Base-by-base conservation (phyloP, 2,797 vertebrate species). In the Otolemur crassicaudatus region DNA sequence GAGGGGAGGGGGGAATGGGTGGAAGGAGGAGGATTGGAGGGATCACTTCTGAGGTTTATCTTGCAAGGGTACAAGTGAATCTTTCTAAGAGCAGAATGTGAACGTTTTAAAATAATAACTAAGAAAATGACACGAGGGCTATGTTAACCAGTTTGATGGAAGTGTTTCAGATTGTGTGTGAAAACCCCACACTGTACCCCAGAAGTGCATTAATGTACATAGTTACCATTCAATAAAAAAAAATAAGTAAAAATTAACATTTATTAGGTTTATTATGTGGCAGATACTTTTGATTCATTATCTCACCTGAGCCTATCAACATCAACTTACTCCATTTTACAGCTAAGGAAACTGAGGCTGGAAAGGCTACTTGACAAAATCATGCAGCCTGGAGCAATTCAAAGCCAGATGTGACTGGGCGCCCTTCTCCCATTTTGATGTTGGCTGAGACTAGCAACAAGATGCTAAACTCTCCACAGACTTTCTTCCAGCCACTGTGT, bases 251-350 rank as follows among this genome's bases (percentile, higher is more conserved):
- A 49, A 72, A 84, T n/a, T 37, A 87, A 63, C 7, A 79, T 58
- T 58, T 82, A 69, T 90, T 73, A 70, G 70, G 2, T 85, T 69
- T 90, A 65, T 91, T 75, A 56, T 46, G 8, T 40, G 22, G 12
- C 43, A 87, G 17, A 11, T 56, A 73, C 60, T 84, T 87, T 87
- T 87, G 40, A 91, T 58, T 92, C 25, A 40, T 46, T 90, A 65
- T 90, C 82, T 90, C 58, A 37, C 34, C 31, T 67, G 16, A 73
- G 61, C 29, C 58, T 89, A 31, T 46, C 56, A 95, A 81, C 7
- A 80, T 80, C 56, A 77, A n/a, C 4, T 93, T 86, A 88, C 13
- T 96, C 17, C 5, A 79, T 43, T 60, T 94, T 86, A 84, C 56
- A 91, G 53, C 61, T 81, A 67, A 96, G 34, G 65, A 86, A 94